phyloP scores from a whole-genome alignment of 1,140 invertebrate genomes.

The Aphaenogaster ashmeadi region DNA sequence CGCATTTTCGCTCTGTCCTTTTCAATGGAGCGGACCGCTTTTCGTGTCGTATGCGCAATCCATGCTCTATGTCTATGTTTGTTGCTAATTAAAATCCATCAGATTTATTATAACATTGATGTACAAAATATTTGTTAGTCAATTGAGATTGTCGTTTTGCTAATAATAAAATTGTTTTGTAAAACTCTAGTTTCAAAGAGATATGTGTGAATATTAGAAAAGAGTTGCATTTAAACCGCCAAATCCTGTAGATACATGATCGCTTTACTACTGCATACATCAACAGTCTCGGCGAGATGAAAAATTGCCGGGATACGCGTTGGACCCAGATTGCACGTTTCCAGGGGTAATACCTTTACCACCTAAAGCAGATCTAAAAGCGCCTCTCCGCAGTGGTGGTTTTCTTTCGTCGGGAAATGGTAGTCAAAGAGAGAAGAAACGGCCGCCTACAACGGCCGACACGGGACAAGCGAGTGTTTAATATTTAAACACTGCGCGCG shows the following conservation, averaged over 20 bases:
- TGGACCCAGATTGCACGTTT: not conserved
- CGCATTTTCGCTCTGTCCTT: too few relatives aligned
- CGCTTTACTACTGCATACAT: not conserved
- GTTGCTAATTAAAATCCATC: not conserved
- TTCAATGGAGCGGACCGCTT: too few relatives aligned
- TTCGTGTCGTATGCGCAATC: too few relatives aligned
- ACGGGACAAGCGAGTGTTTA: conserved; percentile 62
- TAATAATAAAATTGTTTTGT: not conserved
- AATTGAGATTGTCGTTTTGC: not conserved
- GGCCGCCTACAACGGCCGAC: conserved; percentile 7
- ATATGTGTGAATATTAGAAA: not conserved
- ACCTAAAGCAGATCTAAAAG: conserved; percentile 20
- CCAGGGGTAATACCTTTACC: conserved; percentile 7
- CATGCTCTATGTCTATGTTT: not conserved
- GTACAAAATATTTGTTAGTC: not conserved
- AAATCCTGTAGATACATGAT: not conserved
- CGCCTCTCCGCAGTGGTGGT: not conserved
- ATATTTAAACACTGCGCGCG: conserved; percentile 72
- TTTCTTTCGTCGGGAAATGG: conserved; percentile 23
- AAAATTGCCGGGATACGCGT: not conserved
- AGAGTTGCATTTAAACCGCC: not conserved
- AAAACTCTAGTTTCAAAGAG: not conserved
- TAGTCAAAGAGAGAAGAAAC: conserved; percentile 20
- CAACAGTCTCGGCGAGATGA: conserved; percentile 8
- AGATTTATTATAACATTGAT: not conserved